phyloP scores from a whole-genome alignment of 2,797 vertebrate genomes.

The Decapterus maruadsi region DNA sequence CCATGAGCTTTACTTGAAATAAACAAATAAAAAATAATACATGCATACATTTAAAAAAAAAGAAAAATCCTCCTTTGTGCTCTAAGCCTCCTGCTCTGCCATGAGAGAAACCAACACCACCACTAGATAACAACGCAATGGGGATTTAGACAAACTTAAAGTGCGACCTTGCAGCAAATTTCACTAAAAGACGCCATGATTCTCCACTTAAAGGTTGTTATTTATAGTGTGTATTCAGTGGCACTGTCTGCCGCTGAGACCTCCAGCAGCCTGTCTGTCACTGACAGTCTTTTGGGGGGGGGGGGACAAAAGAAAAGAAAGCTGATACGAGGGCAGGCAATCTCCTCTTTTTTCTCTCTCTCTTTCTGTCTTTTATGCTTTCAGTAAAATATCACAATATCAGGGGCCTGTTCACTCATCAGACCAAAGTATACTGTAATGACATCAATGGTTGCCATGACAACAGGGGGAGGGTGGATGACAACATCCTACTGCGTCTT shows the following conservation, averaged over 20 bases:
- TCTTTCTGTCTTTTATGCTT: not conserved
- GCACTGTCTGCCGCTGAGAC: constrained; percentile 50
- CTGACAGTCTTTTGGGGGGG: constrained; percentile 27
- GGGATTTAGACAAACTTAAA: constrained; percentile 13
- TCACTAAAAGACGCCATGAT: constrained; percentile 19
- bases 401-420: constrained; percentile 63
- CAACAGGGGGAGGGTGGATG: constrained; percentile 82
- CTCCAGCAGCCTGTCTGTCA: constrained; percentile 57
- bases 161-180: constrained; percentile 6
- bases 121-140: not conserved
- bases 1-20: not conserved
- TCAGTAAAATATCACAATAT: constrained; percentile 67
- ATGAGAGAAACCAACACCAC: not conserved
- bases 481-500: constrained; percentile 77
- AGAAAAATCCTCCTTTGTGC: not conserved
- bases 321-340: constrained; percentile 42
- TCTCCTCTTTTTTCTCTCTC: constrained; percentile 14
- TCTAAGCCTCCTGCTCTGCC: constrained; percentile 12
- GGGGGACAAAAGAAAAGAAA: constrained; percentile 26
- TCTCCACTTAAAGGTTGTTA: constrained; percentile 57
- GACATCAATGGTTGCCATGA: constrained; percentile 90
- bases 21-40: not conserved
- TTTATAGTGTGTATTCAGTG: constrained; percentile 63
- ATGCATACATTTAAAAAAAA: not conserved
- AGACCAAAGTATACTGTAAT: constrained; percentile 74